Evolutionary conservation across 1,140 invertebrate species (phyloP).

Genomic region (Dermatophagoides farinae): DNA sequence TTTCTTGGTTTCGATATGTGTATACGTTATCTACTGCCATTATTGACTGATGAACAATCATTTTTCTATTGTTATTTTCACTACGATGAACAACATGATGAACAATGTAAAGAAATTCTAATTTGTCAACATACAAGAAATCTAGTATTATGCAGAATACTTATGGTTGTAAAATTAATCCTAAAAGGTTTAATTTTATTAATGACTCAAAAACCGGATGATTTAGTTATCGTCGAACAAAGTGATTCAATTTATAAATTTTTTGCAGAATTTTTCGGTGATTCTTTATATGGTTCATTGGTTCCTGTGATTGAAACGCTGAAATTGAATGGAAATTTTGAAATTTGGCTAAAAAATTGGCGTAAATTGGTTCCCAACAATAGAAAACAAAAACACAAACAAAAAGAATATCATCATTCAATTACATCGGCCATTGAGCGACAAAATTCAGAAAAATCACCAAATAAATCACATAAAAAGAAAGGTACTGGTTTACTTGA

Average conservation of each 20-base stretch:
- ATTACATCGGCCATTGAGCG: neutral
- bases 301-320: neutral
- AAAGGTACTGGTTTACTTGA: neutral
- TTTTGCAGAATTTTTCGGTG: neutral
- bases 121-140: neutral
- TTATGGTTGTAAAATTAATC: neutral
- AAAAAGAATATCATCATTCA: neutral
- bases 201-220: neutral
- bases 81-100: neutral
- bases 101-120: neutral
- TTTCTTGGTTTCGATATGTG: constrained; percentile 3
- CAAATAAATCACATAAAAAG: neutral
- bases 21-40: neutral
- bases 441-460: neutral
- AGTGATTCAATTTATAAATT: neutral
- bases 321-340: neutral
- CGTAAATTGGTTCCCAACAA: neutral
- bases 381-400: neutral
- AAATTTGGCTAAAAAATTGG: neutral
- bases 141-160: neutral
- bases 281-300: neutral
- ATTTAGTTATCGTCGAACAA: neutral
- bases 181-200: neutral
- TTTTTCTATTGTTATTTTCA: neutral
- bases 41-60: neutral